Conservation (phyloP, 2,797 vertebrate genomes). For the Cercopithecus hamlyni region DNA sequence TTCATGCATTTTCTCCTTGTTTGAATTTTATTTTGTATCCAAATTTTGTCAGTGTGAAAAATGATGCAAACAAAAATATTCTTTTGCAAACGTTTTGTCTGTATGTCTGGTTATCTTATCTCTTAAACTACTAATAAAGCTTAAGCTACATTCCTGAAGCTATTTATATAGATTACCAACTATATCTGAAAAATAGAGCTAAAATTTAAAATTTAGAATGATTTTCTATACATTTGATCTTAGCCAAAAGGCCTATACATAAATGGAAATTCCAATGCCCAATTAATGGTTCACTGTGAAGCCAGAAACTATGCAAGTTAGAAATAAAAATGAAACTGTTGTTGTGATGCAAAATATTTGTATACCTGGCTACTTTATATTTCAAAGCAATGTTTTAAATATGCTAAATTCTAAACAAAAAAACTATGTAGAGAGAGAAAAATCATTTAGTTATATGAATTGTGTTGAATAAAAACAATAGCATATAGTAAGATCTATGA, state of each 20-base stretch:
- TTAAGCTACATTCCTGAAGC: neutral
- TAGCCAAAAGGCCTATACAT: no score
- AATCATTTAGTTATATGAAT: neutral
- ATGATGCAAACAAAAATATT: neutral
- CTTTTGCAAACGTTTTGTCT: neutral
- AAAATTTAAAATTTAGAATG: neutral
- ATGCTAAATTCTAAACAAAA: neutral
- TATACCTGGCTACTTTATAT: neutral
- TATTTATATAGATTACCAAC: neutral
- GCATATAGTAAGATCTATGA: neutral
- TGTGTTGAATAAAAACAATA: neutral
- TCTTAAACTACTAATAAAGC: neutral
- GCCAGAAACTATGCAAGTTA: neutral
- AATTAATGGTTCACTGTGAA: neutral
- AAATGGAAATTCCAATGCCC: neutral
- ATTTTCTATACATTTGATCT: neutral
- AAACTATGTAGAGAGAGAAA: neutral
- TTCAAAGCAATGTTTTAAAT: constrained; percentile 6
- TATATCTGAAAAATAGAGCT: neutral
- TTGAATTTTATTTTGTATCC: constrained; percentile 8
- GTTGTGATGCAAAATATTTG: neutral
- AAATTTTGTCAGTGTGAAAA: neutral
- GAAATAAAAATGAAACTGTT: neutral
- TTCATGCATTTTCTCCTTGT: neutral
- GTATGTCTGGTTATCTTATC: neutral